Base-by-base conservation (phyloP, 2,113 vertebrate species). In the Zingel zingel region DNA sequence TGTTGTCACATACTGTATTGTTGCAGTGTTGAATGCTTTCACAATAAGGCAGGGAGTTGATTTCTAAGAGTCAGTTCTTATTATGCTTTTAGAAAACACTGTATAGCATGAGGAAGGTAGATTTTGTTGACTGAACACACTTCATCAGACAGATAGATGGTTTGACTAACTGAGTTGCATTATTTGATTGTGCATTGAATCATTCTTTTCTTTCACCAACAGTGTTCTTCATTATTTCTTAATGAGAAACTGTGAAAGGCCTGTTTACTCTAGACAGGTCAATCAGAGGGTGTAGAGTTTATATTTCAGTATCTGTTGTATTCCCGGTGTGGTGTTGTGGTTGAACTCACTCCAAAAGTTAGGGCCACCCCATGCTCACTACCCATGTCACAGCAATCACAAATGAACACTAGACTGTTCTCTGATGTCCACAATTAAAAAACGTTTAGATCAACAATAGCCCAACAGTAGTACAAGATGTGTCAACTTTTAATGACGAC, bases 221-320 rank as follows among this genome's bases (percentile, higher is more conserved):
- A 51, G 72, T 82, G 86, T 88, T 91, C 78, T 79, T 79, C 82
- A 89, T 89, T 80, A 88, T 80, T 45, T 75, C 89, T 88, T 92
- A 79, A 92, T 91, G 85, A 91, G 84, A 74, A 78, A 72, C 85
- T 65, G 71, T 83, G 66, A 88, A 82, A 83, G 77, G 73, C 68
- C 82, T 76, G 81, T 82, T 90, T 63, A 83, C 56, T 54, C 30
- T 82, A 67, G 84, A 79, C 47, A 39, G 73, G 48, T 74, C 83
- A 54, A 18, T 74, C 74, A 48, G 56, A 70, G 74, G 74, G 4
- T 81, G 75, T 74, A 1, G 57, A 83, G 75, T 88, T 79, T 71
- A 59, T 88, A 79, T 83, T 87, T 90, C 83, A 59, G 76, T 63
- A 69, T 86, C 66, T 86, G 79, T 86, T 71, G 82, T 90, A 33